phyloP scores from a whole-genome alignment of 2,113 vertebrate genomes.

The Pavo muticus region DNA sequence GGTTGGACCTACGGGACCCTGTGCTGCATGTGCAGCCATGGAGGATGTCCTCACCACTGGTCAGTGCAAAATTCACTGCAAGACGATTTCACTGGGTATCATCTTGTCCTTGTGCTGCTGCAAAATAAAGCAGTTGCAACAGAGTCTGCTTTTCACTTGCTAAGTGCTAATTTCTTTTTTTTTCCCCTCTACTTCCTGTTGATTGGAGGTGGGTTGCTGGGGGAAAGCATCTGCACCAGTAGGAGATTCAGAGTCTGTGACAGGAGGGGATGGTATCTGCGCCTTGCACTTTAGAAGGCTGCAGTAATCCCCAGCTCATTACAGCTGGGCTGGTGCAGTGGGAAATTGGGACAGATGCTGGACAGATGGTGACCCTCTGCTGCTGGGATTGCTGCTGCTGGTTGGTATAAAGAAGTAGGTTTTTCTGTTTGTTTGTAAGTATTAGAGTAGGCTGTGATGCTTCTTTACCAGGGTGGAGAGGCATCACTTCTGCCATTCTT shows the following conservation, averaged over 20 bases:
- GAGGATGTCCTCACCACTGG: not conserved
- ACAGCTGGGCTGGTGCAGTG: not conserved
- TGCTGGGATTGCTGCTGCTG: not conserved
- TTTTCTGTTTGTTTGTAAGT: not conserved
- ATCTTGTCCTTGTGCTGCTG: not conserved
- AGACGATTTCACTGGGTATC: not conserved
- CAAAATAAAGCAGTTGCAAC: not conserved
- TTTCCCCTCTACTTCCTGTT: not conserved
- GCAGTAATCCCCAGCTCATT: slow-evolving; percentile 55
- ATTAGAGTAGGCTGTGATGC: not conserved
- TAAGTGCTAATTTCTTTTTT: not conserved
- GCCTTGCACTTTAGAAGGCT: not conserved
- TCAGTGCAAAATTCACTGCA: not conserved
- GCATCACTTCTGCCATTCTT: fast-evolving
- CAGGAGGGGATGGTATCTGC: slow-evolving; percentile 30
- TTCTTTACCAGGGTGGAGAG: fast-evolving
- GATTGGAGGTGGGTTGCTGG: not conserved
- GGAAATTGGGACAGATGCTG: not conserved
- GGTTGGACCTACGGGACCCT: not conserved
- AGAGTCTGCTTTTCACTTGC: not conserved
- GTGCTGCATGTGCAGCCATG: not conserved
- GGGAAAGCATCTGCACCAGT: not conserved
- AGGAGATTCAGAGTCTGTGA: not conserved
- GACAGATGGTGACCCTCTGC: not conserved
- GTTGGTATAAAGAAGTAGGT: not conserved